Conservation (phyloP, 2,797 vertebrate genomes). For the Remorina albescens region DNA sequence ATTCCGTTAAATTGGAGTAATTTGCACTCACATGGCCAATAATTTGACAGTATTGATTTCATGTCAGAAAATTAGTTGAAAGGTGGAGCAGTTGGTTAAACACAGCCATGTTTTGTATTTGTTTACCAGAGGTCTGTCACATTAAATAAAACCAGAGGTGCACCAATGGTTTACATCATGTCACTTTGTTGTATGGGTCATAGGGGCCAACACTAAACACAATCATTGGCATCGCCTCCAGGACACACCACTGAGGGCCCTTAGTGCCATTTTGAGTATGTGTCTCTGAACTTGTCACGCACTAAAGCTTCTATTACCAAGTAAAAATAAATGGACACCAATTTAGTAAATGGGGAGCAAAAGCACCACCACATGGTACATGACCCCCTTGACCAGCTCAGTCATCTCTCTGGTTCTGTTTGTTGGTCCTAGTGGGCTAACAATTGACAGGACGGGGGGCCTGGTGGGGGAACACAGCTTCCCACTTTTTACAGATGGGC, state of each 20-base stretch:
- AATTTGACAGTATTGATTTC: slow-evolving; percentile 64
- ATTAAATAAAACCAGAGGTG: slow-evolving; percentile 69
- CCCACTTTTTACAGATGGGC: slow-evolving; percentile 68
- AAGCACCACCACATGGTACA: slow-evolving; percentile 78
- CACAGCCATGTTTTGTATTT: slow-evolving; percentile 34
- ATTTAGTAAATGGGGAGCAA: slow-evolving; percentile 73
- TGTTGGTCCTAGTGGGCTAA: slow-evolving; percentile 80
- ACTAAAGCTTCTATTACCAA: slow-evolving; percentile 75
- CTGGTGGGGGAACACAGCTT: slow-evolving; percentile 59
- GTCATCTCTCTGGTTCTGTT: slow-evolving; percentile 74
- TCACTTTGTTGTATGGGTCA: slow-evolving; percentile 75
- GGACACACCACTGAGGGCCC: slow-evolving; percentile 54
- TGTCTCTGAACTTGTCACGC: slow-evolving; percentile 75
- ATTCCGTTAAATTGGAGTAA: slow-evolving; percentile 51
- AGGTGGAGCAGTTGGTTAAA: slow-evolving; percentile 36
- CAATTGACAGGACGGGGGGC: slow-evolving; percentile 74
- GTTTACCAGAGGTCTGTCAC: slow-evolving; percentile 72
- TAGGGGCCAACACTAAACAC: slow-evolving; percentile 73
- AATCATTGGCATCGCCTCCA: slow-evolving; percentile 73
- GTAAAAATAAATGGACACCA: slow-evolving; percentile 84
- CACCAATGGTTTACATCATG: slow-evolving; percentile 72
- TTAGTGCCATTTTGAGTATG: slow-evolving; percentile 61
- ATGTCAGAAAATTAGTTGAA: slow-evolving; percentile 40
- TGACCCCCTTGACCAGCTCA: slow-evolving; percentile 76
- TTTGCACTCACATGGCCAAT: slow-evolving; percentile 37